Base-by-base conservation (phyloP, 2,113 vertebrate species). In the Festucalex cinctus region DNA sequence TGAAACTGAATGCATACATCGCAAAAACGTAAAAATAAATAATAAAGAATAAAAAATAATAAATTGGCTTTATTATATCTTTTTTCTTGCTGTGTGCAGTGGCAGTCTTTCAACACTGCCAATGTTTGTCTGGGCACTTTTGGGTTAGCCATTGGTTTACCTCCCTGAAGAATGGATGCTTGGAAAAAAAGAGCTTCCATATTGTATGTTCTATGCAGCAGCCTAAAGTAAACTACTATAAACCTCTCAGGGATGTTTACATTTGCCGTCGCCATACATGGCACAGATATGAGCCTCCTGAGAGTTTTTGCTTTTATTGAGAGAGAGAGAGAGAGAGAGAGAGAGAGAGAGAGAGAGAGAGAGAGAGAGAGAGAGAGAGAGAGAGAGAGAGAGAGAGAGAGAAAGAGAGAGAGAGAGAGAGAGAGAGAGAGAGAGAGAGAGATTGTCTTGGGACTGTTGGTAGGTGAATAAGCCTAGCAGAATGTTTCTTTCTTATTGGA, bases 91-190 rank as follows among this genome's bases (percentile, higher is more conserved):
- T n/a, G 3, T 6, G 5, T 19, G 28, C 5, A 3, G 17, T 1
- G 28, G 17, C 16, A 16, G 24, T 28, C 24, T 2, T 28, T 58
- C 26, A 19, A 58, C 28, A 35, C 16, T 19, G 7, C 56, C 56
- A 20, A 19, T 17, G n/a, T 7, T 17, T 8, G 37, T 8, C 36
- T 2, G 62, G 67, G 72, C 75, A 51, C 68, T 86, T 84, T 82
- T 84, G 76, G 85, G 78, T 87, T 83, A 87, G 48, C 63, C 51
- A 46, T 67, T 78, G 76, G 76, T 70, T 74, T 69, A 80, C 54
- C 63, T 71, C 56, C 16, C 1, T 81, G 66, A 86, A 81, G 80
- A 70, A 56, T 0, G 8, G 4, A 28, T 66, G 44, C 41, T 65
- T 19, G 1, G 36, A 75, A 85, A 80, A n/a, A 83, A 86, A 83